Evolutionary conservation across 2,888 invertebrate genomes (phyloP).

Genomic region (Linnaemya vulpina): DNA sequence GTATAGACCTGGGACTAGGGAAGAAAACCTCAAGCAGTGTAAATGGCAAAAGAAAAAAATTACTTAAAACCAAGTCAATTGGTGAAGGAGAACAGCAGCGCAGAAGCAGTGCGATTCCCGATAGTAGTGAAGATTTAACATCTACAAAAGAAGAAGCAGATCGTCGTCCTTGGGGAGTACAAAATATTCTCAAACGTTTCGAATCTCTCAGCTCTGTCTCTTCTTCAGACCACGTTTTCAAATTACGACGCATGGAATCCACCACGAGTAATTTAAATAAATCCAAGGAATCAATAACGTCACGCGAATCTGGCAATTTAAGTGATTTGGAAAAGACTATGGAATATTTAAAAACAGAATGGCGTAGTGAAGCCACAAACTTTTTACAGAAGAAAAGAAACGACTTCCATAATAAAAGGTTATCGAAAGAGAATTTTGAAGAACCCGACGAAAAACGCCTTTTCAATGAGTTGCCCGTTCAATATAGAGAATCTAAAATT

Average conservation of each 20-base stretch:
- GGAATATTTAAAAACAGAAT: conserved; percentile 81
- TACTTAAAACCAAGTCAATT: conserved; percentile 79
- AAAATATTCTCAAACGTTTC: conserved; percentile 80
- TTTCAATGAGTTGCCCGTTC: conserved; percentile 75
- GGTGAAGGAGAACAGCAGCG: conserved; percentile 78
- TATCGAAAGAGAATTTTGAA: conserved; percentile 72
- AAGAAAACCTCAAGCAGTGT: conserved; percentile 9
- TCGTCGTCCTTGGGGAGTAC: conserved; percentile 76
- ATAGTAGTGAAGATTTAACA: neutral
- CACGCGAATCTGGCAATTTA: conserved; percentile 77
- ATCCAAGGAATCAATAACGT: conserved; percentile 78
- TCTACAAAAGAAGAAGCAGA: conserved; percentile 73
- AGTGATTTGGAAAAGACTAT: conserved; percentile 82
- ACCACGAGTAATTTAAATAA: conserved; percentile 79
- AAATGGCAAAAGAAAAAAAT: conserved; percentile 76
- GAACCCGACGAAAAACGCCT: conserved; percentile 66
- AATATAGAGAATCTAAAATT: conserved; percentile 79
- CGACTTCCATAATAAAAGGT: conserved; percentile 77
- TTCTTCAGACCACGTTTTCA: conserved; percentile 75
- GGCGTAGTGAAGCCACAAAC: conserved; percentile 81
- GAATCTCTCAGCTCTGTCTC: conserved; percentile 80
- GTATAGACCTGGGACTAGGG: conserved; percentile 78
- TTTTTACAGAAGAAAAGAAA: conserved; percentile 81
- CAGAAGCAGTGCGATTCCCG: conserved; percentile 7
- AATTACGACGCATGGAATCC: conserved; percentile 79